Percentiles rank a stretch among this genome's conserved stretches.
phyloP scores from a whole-genome alignment of 2,797 vertebrate species.

The Lacerta viridis region DNA sequence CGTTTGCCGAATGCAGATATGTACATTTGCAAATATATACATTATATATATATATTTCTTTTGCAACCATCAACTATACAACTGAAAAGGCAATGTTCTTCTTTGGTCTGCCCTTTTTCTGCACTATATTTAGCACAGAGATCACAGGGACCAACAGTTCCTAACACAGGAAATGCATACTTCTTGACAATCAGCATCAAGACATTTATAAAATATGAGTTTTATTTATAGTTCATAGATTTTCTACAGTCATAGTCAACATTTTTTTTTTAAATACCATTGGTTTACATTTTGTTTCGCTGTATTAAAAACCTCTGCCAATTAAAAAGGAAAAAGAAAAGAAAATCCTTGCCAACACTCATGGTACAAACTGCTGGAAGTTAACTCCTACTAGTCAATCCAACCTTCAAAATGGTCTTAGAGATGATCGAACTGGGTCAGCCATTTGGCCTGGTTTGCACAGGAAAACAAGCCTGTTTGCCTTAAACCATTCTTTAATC shows the following conservation, averaged over 20 bases:
- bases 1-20: neutral
- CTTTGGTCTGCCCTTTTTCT: neutral
- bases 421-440: neutral
- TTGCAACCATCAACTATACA: slow-evolving; percentile 30
- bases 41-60: neutral
- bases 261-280: neutral
- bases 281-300: slow-evolving; percentile 51
- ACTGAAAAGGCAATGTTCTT: slow-evolving; percentile 3
- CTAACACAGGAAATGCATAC: slow-evolving; percentile 21
- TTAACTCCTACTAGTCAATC: neutral
- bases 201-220: slow-evolving; percentile 44
- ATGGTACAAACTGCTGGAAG: neutral
- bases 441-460: neutral
- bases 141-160: slow-evolving; percentile 49
- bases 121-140: slow-evolving; percentile 32
- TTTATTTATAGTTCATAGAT: slow-evolving; percentile 60
- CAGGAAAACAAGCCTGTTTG: no score
- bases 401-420: neutral
- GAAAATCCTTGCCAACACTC: neutral
- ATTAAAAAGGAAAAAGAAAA: no score
- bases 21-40: neutral
- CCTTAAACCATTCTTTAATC: no score
- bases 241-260: slow-evolving; percentile 54
- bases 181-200: slow-evolving; percentile 50
- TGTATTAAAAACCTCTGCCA: neutral